Evolutionary conservation across 2,113 vertebrate species (phyloP).

Genomic region (Trematocara zebra): DNA sequence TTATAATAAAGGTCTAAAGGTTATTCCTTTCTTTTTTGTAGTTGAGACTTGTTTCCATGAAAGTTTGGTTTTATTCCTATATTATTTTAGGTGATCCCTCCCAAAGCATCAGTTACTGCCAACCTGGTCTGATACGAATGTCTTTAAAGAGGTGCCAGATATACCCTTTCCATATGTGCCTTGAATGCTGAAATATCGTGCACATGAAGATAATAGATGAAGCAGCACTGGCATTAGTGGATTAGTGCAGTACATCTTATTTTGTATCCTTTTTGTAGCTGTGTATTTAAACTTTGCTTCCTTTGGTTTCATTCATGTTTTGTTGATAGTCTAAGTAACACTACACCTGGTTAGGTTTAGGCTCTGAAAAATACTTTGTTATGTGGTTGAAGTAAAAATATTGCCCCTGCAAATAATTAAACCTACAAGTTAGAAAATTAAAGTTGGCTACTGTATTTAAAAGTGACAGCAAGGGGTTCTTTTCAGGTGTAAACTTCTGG

Average conservation of each 20-base stretch:
- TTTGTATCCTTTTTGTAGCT: not conserved
- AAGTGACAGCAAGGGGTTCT: not conserved
- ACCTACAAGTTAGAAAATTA: not conserved
- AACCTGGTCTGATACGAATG: not conserved
- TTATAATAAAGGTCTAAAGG: not conserved
- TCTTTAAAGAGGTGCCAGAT: not conserved
- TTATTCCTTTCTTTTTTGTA: not conserved
- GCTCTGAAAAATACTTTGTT: not conserved
- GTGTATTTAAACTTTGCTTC: not conserved
- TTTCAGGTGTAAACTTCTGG: not conserved
- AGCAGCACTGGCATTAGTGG: not conserved
- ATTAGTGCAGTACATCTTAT: not conserved
- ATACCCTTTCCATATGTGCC: not conserved
- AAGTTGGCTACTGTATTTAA: not conserved
- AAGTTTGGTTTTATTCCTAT: not conserved
- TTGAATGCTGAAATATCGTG: not conserved
- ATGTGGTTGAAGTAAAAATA: not conserved
- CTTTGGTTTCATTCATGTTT: not conserved
- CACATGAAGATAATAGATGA: not conserved
- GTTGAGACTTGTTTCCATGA: not conserved
- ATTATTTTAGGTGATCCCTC: not conserved
- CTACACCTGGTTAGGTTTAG: not conserved
- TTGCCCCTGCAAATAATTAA: not conserved
- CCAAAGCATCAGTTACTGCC: not conserved
- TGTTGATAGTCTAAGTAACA: not conserved